Conservation (phyloP, 2,797 vertebrate genomes). For the Bovichtus variegatus region DNA sequence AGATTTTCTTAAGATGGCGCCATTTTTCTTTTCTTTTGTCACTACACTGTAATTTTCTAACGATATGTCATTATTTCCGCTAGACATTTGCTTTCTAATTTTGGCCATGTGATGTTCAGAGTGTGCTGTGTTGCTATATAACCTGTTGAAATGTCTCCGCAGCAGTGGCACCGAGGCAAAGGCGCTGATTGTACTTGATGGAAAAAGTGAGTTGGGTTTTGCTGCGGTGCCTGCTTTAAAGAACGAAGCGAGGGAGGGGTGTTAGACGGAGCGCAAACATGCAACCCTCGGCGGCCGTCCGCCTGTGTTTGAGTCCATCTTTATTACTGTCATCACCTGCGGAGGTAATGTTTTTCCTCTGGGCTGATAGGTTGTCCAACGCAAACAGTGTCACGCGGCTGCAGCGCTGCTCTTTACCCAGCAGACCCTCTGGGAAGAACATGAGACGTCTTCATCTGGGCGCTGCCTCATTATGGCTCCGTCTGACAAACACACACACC, state of each 20-base stretch:
- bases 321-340: slow-evolving; percentile 67
- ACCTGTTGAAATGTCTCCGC: slow-evolving; percentile 50
- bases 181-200: slow-evolving; percentile 49
- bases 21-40: neutral
- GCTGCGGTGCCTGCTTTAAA: slow-evolving; percentile 29
- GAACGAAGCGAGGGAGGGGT: neutral
- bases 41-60: slow-evolving; percentile 33
- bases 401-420: slow-evolving; percentile 68
- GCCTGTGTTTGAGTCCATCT: slow-evolving; percentile 65
- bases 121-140: slow-evolving; percentile 63
- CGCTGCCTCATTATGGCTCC: slow-evolving; percentile 70
- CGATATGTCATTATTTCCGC: slow-evolving; percentile 55
- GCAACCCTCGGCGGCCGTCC: slow-evolving; percentile 24
- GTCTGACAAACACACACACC: slow-evolving; percentile 50
- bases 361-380: slow-evolving; percentile 61
- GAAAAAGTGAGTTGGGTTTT: slow-evolving; percentile 35
- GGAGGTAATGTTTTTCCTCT: slow-evolving; percentile 53
- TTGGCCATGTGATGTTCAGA: slow-evolving; percentile 44
- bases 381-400: slow-evolving; percentile 57
- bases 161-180: slow-evolving; percentile 19
- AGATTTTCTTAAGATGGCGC: neutral
- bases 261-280: slow-evolving; percentile 54
- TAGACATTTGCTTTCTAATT: slow-evolving; percentile 63
- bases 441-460: slow-evolving; percentile 65
- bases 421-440: slow-evolving; percentile 60